A percentile compares a stretch with the other conserved stretches of the same genome.
phyloP scores from a whole-genome alignment of 2,113 vertebrate genomes.

The Gorilla gorilla region DNA sequence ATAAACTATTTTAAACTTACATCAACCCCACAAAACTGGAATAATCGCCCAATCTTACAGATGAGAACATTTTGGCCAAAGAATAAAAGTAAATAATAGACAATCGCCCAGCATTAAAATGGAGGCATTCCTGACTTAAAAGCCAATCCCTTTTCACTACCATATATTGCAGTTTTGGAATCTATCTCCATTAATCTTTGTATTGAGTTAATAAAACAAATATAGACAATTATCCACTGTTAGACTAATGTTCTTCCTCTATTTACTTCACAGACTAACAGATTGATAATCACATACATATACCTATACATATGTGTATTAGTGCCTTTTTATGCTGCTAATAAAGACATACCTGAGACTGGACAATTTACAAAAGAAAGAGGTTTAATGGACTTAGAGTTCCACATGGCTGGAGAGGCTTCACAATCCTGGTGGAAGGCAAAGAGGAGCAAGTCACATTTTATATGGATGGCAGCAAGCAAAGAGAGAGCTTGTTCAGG shows the following conservation, averaged over 20 bases:
- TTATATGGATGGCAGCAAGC: too few relatives aligned
- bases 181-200: background rate
- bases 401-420: too few relatives aligned
- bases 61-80: background rate
- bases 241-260: background rate
- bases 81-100: background rate
- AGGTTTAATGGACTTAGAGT: too few relatives aligned
- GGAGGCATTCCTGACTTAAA: background rate
- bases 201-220: background rate
- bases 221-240: background rate
- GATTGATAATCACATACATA: background rate
- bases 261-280: background rate
- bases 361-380: too few relatives aligned
- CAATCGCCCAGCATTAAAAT: background rate
- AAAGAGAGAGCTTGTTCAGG: too few relatives aligned
- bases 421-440: too few relatives aligned
- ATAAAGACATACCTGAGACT: too few relatives aligned
- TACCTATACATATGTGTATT: background rate
- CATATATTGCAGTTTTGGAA: background rate
- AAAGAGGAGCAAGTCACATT: too few relatives aligned
- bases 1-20: background rate
- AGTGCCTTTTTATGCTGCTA: too few relatives aligned
- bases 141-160: background rate
- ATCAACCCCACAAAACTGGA: background rate
- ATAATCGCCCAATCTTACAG: background rate